Percentiles rank a stretch among this genome's conserved stretches.
Evolutionary conservation across 2,113 vertebrate species (phyloP).

Genomic region (Dolichallabes microphthalmus): DNA sequence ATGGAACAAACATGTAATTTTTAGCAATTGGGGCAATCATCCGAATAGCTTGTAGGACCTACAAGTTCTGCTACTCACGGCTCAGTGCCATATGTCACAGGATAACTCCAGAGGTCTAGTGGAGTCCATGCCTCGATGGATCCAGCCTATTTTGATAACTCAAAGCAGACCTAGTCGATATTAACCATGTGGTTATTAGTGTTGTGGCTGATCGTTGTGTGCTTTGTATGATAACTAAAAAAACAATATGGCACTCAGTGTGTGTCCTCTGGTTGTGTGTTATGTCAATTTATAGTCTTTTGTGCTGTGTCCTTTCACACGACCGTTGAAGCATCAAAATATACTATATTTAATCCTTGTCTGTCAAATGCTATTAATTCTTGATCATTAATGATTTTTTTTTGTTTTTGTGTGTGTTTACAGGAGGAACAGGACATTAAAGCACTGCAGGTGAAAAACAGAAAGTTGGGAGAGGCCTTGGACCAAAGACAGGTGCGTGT

Average conservation of each 20-base stretch:
- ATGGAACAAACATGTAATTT: no score
- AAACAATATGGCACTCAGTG: neutral
- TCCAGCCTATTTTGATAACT: no score
- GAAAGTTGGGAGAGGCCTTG: conserved; percentile 89
- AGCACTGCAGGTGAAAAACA: conserved; percentile 91
- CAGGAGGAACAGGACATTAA: conserved; percentile 95
- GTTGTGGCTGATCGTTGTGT: no score
- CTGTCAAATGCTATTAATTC: neutral
- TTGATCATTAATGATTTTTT: neutral
- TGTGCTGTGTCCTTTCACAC: neutral
- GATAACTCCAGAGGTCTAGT: no score
- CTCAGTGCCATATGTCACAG: no score
- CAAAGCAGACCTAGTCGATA: no score
- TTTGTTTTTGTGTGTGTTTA: conserved; percentile 9
- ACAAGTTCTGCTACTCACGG: no score
- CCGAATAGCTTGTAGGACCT: no score
- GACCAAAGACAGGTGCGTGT: conserved; percentile 83
- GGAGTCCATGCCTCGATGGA: no score
- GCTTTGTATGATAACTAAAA: neutral
- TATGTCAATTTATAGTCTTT: neutral
- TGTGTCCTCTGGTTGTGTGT: neutral
- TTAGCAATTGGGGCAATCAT: no score
- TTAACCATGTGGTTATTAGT: no score
- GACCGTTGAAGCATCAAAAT: neutral
- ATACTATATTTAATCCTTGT: neutral